Base-by-base conservation (phyloP, 2,888 invertebrate species). In the Linnaemya vulpina region DNA sequence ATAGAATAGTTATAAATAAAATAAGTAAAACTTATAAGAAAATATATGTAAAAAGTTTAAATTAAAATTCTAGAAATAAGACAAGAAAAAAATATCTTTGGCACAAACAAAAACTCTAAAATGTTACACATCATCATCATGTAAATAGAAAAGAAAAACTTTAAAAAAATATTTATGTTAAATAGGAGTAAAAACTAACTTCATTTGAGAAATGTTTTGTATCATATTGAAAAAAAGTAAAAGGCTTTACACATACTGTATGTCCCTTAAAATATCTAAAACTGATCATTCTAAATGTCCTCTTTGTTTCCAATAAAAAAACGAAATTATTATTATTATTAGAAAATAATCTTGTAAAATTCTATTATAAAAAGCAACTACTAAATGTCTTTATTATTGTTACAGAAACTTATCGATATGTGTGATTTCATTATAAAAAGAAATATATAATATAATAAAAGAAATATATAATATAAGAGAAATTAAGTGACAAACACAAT, bases 381-480 rank as follows among this genome's bases (percentile, higher is more conserved):
- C 30, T 74, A 51, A 68, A 78, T 81, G 77, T 81, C 49, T 74
- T 53, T 62, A 73, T 22, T 53, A 81, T 68, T 81, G 76, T 77
- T 81, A 46, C 30, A 30, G 25, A 77, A 73, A 73, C 30, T 71
- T 84, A 73, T 74, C 76, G 81, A 40, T 77, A 81, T 77, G 70
- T 84, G 81, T 81, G 84, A 84, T 84, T 73, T 81, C n/a, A 46
- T 76, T 73, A 58, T 3, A 74, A 58, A 53, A 62, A n/a, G n/a
- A n/a, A n/a, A n/a, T n/a, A 30, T 30, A 30, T 30, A 30, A 30
- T 3, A 30, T 5, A 30, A 30, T 30, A 30, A 30, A 43, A 62
- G n/a, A n/a, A n/a, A n/a, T n/a, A n/a, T n/a, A n/a, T n/a, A 53
- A 62, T 74, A 49, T 53, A 65, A 38, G 43, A n/a, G 11, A 51